Evolutionary conservation across 2,797 vertebrate genomes (phyloP), one percentile per base, ranked within the genome.

Genomic region (Monodelphis domestica): DNA sequence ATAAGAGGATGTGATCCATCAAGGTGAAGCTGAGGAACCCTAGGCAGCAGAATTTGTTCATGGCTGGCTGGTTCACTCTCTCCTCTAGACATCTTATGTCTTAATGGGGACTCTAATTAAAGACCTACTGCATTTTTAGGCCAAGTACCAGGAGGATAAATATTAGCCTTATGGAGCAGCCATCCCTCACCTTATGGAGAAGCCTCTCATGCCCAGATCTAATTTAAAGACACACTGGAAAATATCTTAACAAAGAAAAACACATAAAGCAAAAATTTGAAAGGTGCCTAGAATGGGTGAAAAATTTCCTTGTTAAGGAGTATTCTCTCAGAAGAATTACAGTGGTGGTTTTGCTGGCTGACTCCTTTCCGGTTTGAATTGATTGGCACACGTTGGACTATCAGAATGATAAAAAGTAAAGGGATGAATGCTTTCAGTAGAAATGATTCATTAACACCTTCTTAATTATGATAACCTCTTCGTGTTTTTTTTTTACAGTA

Each of bases 401-500:
- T 53, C 28, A 90, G n/a, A 90, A 96, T 90, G 12, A 94, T 70
- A 95, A 89, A 56, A 87, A 12, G 12, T 51, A 30, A 92, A 14
- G 29, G 95, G 94, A 92, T 0, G 5, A 33, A 96, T 96, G 59
- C 2, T 91, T 95, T 88, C 52, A 55, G 96, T 94, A 90, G 26
- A 96, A 92, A 96, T 94, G 89, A 94, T 97, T 93, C 3, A 94
- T 93, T 91, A 97, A 54, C 12, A 95, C 57, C 50, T 4, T 28
- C 90, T 96, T 95, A 92, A 96, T 97, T 96, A 96, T 33, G 63
- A 53, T 78, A 89, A 59, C 51, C 92, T 92, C 84, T 38, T 70
- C 33, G 2, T 54, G 29, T 91, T 95, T n/a, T n/a, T n/a, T n/a
- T n/a, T n/a, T n/a, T 97, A 89, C 89, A 78, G 45, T 78, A 2